These are phyloP conservation scores for Cordilura impudica DNA, from an alignment of 2,888 invertebrate species.

Conservation along the genomic window DNA sequence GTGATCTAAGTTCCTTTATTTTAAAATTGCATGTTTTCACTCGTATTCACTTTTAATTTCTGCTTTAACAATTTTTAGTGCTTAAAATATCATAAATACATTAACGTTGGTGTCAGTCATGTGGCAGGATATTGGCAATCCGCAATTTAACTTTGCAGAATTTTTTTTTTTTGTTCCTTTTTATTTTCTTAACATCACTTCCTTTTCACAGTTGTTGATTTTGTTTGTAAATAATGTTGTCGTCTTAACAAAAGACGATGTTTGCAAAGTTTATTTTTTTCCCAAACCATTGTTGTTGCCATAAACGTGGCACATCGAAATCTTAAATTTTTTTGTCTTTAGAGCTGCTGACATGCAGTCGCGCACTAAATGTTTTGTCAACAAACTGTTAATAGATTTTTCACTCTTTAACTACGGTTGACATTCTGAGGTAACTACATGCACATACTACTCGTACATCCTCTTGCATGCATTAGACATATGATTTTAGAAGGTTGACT, in stretches of 20 bases:
- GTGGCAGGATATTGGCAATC: constrained; percentile 47
- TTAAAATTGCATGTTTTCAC: too few relatives aligned
- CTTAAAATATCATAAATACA: constrained; percentile 36
- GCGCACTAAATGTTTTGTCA: constrained; percentile 2
- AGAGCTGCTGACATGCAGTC: not conserved
- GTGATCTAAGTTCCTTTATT: too few relatives aligned
- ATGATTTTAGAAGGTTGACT: too few relatives aligned
- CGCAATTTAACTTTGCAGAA: constrained; percentile 38
- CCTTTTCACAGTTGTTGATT: not conserved
- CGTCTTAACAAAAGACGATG: constrained; percentile 8
- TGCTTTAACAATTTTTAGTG: not conserved
- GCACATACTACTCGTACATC: too few relatives aligned
- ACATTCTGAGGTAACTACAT: not conserved
- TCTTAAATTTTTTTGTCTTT: not conserved
- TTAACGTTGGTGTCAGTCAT: constrained; percentile 36
- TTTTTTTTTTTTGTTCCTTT: not conserved
- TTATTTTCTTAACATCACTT: constrained; percentile 4
- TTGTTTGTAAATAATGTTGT: constrained; percentile 10
- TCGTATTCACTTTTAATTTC: constrained; percentile 22
- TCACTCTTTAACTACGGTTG: not conserved
- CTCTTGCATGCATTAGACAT: too few relatives aligned
- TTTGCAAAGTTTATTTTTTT: not conserved
- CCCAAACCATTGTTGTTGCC: not conserved
- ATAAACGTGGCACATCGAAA: constrained; percentile 8
- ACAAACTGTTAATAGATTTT: constrained; percentile 27